Base-by-base conservation (phyloP, 2,888 invertebrate species). In the Pachydiplax longipennis region DNA sequence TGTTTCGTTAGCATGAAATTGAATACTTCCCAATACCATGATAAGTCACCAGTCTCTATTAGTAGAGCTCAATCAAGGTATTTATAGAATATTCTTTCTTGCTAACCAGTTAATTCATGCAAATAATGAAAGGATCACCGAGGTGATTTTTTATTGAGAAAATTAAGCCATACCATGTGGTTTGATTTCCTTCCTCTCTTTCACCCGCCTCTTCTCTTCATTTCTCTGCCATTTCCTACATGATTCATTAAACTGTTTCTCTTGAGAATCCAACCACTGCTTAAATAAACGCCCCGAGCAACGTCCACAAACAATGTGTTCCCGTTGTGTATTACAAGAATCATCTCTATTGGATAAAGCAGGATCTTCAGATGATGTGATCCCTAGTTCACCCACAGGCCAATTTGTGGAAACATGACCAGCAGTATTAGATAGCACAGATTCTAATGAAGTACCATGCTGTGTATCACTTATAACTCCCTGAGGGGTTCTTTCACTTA, bases 201-300 rank as follows among this genome's bases (percentile, higher is more conserved):
- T 61, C 53, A 22, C 22, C 5, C 31, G 31, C 35, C 35, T 40
- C 87, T 61, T 15, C 10, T 83, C 87, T 61, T 87, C 87, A 37
- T 87, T 61, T 22, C 35, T 12, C 31, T 61, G 61, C 87, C 87
- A 87, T 37, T 87, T 61, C n/a, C 40, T 22, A 48, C 48, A 87
- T 12, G 87, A 61, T 12, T 87, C 87, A 87, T 87, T 87, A 37
- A 35, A 87, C 18, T 53, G 61, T 61, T 87, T 87, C 22, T 58
- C 37, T 37, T 35, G 87, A n/a, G 61, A 87, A 12, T 87, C 87
- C 87, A 35, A 37, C 31, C 61, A 37, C 22, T 58, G 87, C 22
- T 58, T 37, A n/a, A 61, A 18, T 18, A 61, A 61, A 13, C 58
- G 61, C 13, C 61, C 87, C 65, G 37, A 6, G 61, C 87, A 87